Base-by-base conservation (phyloP, 2,113 vertebrate genomes). In the Syrrhaptes paradoxus region DNA sequence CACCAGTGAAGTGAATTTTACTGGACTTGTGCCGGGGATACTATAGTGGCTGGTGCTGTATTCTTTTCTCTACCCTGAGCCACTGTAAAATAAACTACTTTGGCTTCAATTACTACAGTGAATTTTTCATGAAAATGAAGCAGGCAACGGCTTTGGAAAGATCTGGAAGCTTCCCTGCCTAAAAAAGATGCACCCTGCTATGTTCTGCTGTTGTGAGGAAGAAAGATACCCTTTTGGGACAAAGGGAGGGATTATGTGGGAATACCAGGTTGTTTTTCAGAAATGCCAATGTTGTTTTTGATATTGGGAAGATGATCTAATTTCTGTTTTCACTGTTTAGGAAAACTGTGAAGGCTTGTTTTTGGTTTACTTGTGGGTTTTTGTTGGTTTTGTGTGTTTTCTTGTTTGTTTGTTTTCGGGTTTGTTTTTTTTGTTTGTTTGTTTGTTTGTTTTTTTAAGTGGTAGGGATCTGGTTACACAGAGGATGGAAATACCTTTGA, bases 11-110 rank as follows among this genome's bases (percentile, higher is more conserved):
- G 10, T 28, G 29, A 72, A 72, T 0, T 4, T 1, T 3, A 32
- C 0, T 62, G 36, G 20, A 54, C 4, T 36, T 58, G 8, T 31
- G 24, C 3, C 0, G 5, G 25, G 5, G 34, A 21, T 46, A 54
- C 34, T 52, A 14, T 28, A 25, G 26, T 59, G 29, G 10, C 13
- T 67, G 19, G 18, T 66, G 19, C 21, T 78, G 18, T 2, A 2
- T 29, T 91, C 0, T 57, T 72, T 88, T 80, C 13, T 89, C n/a
- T 84, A 57, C 41, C 63, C 38, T 61, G 24, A 61, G 29, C 15
- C 28, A 28, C 5, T 48, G 51, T 74, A 21, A 71, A 81, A 78
- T 2, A 77, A 84, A 51, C 21, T 28, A 62, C 3, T 78, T 91
- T 78, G 51, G 3, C 7, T 85, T 91, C 51, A 77, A 5, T 41